Evolutionary conservation across 2,113 vertebrate genomes (phyloP), one percentile per base, ranked within the genome.

Genomic region (Murina feae): DNA sequence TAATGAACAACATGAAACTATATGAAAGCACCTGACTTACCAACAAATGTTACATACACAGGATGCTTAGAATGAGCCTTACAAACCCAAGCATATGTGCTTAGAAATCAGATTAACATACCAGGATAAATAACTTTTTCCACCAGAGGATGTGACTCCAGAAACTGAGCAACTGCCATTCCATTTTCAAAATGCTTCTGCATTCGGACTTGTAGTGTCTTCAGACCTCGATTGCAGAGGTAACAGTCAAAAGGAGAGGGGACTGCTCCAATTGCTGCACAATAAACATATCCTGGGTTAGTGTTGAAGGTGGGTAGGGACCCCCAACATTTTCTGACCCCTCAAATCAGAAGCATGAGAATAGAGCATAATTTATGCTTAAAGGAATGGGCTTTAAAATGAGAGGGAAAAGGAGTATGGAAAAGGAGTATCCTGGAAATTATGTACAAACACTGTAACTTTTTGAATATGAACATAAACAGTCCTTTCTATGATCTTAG

Each of bases 241-340:
- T 95, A 99, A 85, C 99, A 99, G 97, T 99, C 99, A 47, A 99
- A 98, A 63, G 99, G 99, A 47, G 99, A 99, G 0, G 99, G 99
- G 4, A 99, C 96, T 0, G 98, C 97, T 7, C 99, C 99, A 12
- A 99, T 88, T 16, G 98, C 99, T 99, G 17, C 4, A 88, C 37
- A 17, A 60, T 7, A 11, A 79, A 58, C 13, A 65, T 8, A 32
- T 8, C 4, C 16, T 28, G 30, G 21, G 18, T 95, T 58, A 93
- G 66, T 69, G 0, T 53, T 60, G 53, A 86, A 71, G 74, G 6
- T 9, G 12, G 12, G 1, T 12, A 35, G 9, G 13, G n/a, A 44
- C 42, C 4, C 81, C 84, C n/a, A 58, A 65, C 76, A 37, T 72
- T 60, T 47, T 49, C 28, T 71, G 16, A 25, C 9, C 4, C 25